phyloP scores from a whole-genome alignment of 2,888 invertebrate species.

The Sarcophaga carnaria region DNA sequence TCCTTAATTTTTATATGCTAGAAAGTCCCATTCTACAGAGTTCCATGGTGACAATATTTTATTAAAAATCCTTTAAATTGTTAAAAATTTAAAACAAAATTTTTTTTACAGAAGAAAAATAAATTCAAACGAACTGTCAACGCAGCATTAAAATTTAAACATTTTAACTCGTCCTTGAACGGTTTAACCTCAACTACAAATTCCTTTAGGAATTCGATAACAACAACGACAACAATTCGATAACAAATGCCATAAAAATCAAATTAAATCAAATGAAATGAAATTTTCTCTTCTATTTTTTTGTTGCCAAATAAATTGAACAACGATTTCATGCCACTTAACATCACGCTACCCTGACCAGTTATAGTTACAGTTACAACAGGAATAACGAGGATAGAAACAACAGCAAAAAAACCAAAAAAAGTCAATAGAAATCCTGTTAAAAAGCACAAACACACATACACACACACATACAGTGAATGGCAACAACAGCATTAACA shows the following conservation, averaged over 20 bases:
- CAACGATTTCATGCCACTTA: constrained; percentile 66
- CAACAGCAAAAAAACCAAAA: not conserved
- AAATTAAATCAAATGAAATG: not conserved
- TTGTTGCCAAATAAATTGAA: constrained; percentile 54
- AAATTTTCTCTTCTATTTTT: constrained; percentile 29
- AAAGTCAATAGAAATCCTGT: constrained; percentile 48
- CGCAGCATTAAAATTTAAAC: no score
- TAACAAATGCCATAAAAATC: constrained; percentile 32
- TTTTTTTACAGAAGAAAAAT: no score
- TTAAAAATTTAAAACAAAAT: no score
- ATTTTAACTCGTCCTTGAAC: no score
- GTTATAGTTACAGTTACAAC: not conserved
- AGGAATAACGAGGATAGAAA: not conserved
- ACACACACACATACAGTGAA: not conserved
- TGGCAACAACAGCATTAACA: not conserved
- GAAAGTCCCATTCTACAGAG: no score
- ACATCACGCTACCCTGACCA: not conserved
- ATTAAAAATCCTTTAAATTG: no score
- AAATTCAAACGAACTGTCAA: no score
- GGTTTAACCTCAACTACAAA: constrained; percentile 34
- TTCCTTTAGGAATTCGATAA: constrained; percentile 42
- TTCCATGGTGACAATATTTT: no score
- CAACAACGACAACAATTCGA: constrained; percentile 38
- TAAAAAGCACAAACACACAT: constrained; percentile 20
- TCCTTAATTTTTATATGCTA: no score